Evolutionary conservation across 2,113 vertebrate genomes (phyloP).

Genomic region (Ailurus styani): DNA sequence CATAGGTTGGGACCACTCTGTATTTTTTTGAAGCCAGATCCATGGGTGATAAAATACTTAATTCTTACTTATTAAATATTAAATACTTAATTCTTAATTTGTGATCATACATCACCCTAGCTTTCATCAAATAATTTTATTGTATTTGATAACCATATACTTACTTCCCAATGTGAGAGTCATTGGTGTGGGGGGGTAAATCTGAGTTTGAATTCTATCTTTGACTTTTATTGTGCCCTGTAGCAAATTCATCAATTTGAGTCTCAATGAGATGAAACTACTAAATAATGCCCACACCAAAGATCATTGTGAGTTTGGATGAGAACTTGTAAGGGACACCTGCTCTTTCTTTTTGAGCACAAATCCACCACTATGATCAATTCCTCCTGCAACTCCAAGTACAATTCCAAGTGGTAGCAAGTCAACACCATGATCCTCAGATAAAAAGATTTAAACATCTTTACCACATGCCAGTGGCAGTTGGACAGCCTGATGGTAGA

Average conservation of each 20-base stretch:
- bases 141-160: background rate
- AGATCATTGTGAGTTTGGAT: background rate
- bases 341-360: background rate
- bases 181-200: background rate
- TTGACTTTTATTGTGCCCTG: background rate
- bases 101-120: background rate
- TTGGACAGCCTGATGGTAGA: background rate
- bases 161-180: background rate
- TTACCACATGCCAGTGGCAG: background rate
- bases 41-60: background rate
- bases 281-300: background rate
- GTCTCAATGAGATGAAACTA: background rate
- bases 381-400: background rate
- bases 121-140: background rate
- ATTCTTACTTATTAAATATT: too few relatives aligned
- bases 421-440: background rate
- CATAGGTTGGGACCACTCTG: background rate
- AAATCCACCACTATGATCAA: background rate
- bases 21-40: background rate
- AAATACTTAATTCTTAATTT: slow-evolving; percentile 21
- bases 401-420: background rate
- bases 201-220: background rate
- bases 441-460: background rate
- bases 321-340: background rate
- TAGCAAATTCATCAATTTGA: background rate